Base-by-base conservation (phyloP, 2,797 vertebrate species). In the Lutjanus argentimaculatus region DNA sequence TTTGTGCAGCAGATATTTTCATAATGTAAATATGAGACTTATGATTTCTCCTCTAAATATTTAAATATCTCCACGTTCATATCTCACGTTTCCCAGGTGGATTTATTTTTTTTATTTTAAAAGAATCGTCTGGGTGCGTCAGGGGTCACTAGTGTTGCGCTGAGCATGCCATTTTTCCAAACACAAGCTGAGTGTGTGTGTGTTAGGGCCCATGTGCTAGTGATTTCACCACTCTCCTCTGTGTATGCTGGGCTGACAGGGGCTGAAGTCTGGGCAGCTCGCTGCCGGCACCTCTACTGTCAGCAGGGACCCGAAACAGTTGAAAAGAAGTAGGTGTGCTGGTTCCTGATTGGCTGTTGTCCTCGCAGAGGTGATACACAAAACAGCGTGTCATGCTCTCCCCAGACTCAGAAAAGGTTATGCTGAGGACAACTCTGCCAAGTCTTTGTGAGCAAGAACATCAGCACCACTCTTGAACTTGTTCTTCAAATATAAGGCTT, bases 121-220 rank as follows among this genome's bases (percentile, higher is more conserved):
- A 88, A 80, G 82, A 72, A 90, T 70, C 80, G 67, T 72, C 17
- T 59, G 36, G 9, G 55, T 73, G 71, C 67, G 72, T 82, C 48
- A 67, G 66, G 66, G 90, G 92, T 92, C 88, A 87, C 66, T 15
- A 70, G 75, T 62, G 62, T 74, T 74, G 52, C 42, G 55, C 61
- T 42, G 82, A 86, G 45, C 82, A 75, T 88, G 85, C 71, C 75
- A 9, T 67, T 92, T 89, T 58, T 86, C 89, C 73, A 92, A 93
- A 93, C 91, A 91, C 62, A 72, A 75, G 69, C 67, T 48, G 77
- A 70, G 79, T 67, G 83, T 82, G 82, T 74, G 79, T 65, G 87
- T 77, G 70, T 85, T 76, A 75, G 40, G 59, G 76, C 77, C 89
- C 93, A 95, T 94, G 91, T 96, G 95, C 90, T 82, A 94, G 93